Base-by-base conservation (phyloP, 1,140 invertebrate species). In the Papilio machaon region DNA sequence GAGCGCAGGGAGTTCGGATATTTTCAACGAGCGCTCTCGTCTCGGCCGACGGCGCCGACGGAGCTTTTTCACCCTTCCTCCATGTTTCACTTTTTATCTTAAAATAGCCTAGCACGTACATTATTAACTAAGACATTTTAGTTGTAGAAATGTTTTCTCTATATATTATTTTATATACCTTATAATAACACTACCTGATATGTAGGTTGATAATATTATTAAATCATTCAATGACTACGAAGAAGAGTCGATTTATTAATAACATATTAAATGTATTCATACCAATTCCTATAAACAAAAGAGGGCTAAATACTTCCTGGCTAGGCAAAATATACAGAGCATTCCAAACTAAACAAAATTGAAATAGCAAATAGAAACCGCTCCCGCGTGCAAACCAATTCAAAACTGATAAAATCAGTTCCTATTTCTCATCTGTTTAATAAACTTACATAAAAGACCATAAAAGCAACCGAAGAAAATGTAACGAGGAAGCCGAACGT, bases 1-100 rank as follows among this genome's bases (percentile, higher is more conserved):
- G 46, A 82, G 83, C 84, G 83, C 82, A 80, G 87, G 85, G 83
- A 80, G 83, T 83, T 81, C 76, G 85, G 89, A 83, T 92, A 92
- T 91, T 91, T 91, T 86, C 83, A 91, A 86, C 86, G 86, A 85
- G 77, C 83, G 85, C 85, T 85, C 79, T 82, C 80, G 87, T 82
- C 81, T 82, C 82, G 85, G 11, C 64, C 64, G 85, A 84, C 88
- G 90, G 87, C 89, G 91, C 87, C 90, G 89, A 81, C 84, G 84
- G 83, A 81, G 79, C 83, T 88, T 84, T 87, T 88, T 89, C 87
- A 85, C 85, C 84, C 82, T 86, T 85, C 85, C 86, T 88, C 85
- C 82, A 86, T 85, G 83, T 85, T 86, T 82, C 84, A 86, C 85
- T 83, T 90, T 86, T 86, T 85, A 88, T 84, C 84, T 78, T 43